These are phyloP conservation scores for Pavo muticus DNA, from an alignment of 2,113 vertebrate species.

Conservation along the genomic window DNA sequence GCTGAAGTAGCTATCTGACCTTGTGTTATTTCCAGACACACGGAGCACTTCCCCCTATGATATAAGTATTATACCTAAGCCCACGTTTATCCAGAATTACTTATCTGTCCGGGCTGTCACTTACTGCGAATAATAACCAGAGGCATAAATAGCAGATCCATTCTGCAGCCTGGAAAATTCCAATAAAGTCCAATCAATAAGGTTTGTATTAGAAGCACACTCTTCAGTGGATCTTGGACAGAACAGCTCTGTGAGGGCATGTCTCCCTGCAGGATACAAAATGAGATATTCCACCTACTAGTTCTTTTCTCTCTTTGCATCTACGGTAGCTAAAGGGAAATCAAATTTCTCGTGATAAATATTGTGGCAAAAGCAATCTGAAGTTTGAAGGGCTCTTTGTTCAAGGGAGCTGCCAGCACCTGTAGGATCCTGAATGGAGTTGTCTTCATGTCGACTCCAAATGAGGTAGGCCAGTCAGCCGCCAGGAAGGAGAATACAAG, in stretches of 20 bases:
- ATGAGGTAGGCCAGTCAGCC: neutral
- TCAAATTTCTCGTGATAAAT: constrained; percentile 62
- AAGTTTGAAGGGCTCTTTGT: constrained; percentile 62
- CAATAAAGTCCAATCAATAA: constrained; percentile 46
- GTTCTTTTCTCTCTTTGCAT: constrained; percentile 60
- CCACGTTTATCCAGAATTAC: neutral
- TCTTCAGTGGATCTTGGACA: constrained; percentile 31
- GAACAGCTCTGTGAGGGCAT: constrained; percentile 23
- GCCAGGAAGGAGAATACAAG: neutral
- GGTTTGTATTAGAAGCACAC: constrained; percentile 52
- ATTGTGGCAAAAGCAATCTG: constrained; percentile 66
- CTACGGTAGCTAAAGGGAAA: constrained; percentile 58
- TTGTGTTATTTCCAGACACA: neutral
- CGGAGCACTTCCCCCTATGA: constrained; percentile 10
- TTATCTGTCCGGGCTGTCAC: neutral
- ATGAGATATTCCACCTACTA: constrained; percentile 56
- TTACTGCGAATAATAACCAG: constrained; percentile 15
- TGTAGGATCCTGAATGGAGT: constrained; percentile 36
- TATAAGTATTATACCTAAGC: neutral
- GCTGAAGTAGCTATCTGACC: neutral
- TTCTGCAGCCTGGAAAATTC: constrained; percentile 59
- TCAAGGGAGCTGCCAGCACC: constrained; percentile 48
- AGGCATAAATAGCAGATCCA: constrained; percentile 39
- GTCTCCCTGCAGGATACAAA: constrained; percentile 59
- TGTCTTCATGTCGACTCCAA: neutral